A percentile compares a stretch with the other conserved stretches of the same genome.
These are phyloP conservation scores for Sander vitreus DNA, from an alignment of 2,113 vertebrate species.

Conservation along the genomic window DNA sequence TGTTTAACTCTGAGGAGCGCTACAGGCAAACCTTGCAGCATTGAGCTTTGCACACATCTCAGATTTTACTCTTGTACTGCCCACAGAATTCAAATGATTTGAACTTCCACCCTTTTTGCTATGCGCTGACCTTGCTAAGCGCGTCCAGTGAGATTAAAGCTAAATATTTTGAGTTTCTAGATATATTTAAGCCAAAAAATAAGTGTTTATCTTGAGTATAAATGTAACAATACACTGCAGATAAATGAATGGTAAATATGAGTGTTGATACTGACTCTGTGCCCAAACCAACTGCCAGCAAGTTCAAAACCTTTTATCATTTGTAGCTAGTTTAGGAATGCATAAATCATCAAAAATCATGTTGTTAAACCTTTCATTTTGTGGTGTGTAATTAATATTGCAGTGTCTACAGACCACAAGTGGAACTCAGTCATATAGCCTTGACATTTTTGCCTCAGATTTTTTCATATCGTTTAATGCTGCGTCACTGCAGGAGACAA, in stretches of 20 bases:
- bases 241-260: conserved; percentile 9
- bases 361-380: conserved; percentile 7
- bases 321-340: background rate
- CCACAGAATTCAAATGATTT: conserved; percentile 26
- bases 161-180: background rate
- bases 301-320: conserved; percentile 23
- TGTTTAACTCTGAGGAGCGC: conserved; percentile 17
- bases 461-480: conserved; percentile 36
- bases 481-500: conserved; percentile 34
- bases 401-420: background rate
- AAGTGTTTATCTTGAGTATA: background rate
- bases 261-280: conserved; percentile 3
- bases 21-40: conserved; percentile 25
- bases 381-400: conserved; percentile 21
- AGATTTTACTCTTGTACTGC: conserved; percentile 22
- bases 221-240: conserved; percentile 1
- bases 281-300: background rate
- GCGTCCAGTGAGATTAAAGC: conserved; percentile 10
- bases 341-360: conserved; percentile 3
- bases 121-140: conserved; percentile 37
- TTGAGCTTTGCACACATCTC: conserved; percentile 12
- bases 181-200: background rate
- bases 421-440: conserved; percentile 13
- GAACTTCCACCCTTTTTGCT: conserved; percentile 3
- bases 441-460: conserved; percentile 49